A percentile compares a stretch with the other conserved stretches of the same genome.
Evolutionary conservation across 2,888 invertebrate genomes (phyloP).

Genomic region (Germaria angustata): DNA sequence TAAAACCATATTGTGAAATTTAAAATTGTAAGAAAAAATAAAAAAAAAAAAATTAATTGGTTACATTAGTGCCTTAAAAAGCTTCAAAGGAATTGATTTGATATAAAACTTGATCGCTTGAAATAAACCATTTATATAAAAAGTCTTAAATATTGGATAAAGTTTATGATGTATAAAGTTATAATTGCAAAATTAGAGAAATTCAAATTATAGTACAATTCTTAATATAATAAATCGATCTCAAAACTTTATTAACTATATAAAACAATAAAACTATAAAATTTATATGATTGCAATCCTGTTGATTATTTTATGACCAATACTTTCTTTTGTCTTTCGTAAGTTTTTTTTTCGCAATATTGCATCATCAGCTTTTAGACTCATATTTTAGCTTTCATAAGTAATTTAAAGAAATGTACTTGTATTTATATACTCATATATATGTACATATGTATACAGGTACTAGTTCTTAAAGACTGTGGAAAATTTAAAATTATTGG

Average conservation of each 20-base stretch:
- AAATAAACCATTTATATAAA: no score
- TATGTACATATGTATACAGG: not conserved
- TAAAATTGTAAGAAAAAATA: not conserved
- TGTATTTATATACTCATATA: not conserved
- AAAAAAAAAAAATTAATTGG: not conserved
- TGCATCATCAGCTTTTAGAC: conserved; percentile 47
- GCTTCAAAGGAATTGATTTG: no score
- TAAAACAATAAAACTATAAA: no score
- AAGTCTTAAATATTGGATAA: no score
- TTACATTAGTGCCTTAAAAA: no score
- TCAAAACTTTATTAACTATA: no score
- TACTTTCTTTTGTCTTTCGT: not conserved
- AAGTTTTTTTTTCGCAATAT: conserved; percentile 30
- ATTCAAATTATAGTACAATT: no score
- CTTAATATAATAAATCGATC: no score
- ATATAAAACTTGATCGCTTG: no score
- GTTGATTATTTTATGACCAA: not conserved
- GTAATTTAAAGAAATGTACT: not conserved
- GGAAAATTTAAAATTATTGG: not conserved
- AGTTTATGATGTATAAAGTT: no score
- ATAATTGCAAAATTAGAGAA: no score
- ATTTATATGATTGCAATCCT: no score
- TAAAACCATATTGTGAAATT: conserved; percentile 23
- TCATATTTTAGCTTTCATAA: not conserved
- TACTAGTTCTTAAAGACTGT: not conserved